These are phyloP conservation scores for Diarsia dahlii DNA, from an alignment of 2,888 invertebrate species.

Conservation along the genomic window DNA sequence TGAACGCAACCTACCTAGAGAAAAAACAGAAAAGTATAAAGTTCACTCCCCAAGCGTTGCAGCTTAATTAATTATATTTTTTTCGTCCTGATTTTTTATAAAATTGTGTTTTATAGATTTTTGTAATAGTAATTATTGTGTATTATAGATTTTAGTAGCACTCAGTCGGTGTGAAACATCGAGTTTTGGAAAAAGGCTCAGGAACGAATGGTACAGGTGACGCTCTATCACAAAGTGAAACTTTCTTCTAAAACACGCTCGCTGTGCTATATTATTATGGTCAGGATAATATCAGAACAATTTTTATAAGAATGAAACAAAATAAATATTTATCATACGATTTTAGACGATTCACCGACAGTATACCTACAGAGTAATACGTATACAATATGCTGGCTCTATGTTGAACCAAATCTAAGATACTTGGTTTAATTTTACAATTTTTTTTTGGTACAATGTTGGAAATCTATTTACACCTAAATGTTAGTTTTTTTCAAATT, in stretches of 20 bases:
- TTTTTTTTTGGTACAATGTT: neutral
- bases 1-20: conserved; percentile 91
- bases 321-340: neutral
- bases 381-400: neutral
- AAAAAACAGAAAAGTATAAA: conserved; percentile 91
- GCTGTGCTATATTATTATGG: neutral
- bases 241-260: neutral
- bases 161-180: neutral
- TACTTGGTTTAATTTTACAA: neutral
- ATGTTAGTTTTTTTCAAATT: neutral
- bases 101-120: neutral
- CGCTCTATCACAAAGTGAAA: neutral
- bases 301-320: neutral
- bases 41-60: conserved; percentile 83
- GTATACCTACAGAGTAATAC: neutral
- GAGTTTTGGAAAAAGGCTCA: neutral
- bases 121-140: neutral
- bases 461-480: neutral
- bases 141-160: neutral
- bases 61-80: conserved; percentile 85
- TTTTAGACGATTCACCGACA: neutral
- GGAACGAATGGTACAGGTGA: too few relatives aligned
- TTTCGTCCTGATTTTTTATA: conserved; percentile 30
- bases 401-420: neutral
- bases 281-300: neutral